Percentiles rank a stretch among this genome's conserved stretches.
These are phyloP conservation scores for Drosophila asahinai DNA, from an alignment of 1,140 invertebrate genomes.

Conservation along the genomic window DNA sequence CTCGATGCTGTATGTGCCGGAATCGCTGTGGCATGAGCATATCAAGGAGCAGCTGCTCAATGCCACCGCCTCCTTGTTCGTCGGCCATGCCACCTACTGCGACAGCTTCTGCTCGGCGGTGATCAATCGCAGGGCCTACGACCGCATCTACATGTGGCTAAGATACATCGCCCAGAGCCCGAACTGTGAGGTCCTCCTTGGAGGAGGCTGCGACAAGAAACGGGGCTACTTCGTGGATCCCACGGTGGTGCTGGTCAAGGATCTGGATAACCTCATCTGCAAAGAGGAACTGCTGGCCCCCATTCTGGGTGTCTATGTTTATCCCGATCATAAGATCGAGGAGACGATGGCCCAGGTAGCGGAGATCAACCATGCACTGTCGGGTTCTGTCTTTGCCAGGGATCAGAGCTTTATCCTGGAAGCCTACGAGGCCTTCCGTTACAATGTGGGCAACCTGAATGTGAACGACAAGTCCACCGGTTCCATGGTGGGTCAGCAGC, in stretches of 20 bases:
- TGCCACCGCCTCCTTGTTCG: slow-evolving; percentile 87
- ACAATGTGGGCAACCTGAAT: slow-evolving; percentile 98
- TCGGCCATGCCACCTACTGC: slow-evolving; percentile 94
- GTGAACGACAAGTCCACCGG: slow-evolving; percentile 99
- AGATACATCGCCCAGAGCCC: slow-evolving; percentile 93
- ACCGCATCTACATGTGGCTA: slow-evolving; percentile 94
- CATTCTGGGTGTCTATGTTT: slow-evolving; percentile 95
- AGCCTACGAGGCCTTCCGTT: slow-evolving; percentile 92
- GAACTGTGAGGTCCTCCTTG: slow-evolving; percentile 92
- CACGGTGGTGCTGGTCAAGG: slow-evolving; percentile 94
- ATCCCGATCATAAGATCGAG: slow-evolving; percentile 91
- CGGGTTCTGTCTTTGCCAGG: slow-evolving; percentile 96
- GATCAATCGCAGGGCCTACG: slow-evolving; percentile 96
- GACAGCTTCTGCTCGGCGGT: slow-evolving; percentile 96
- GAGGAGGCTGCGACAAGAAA: slow-evolving; percentile 94
- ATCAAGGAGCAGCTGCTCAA: slow-evolving; percentile 79
- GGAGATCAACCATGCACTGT: slow-evolving; percentile 95
- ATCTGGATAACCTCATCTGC: slow-evolving; percentile 96
- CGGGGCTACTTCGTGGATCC: slow-evolving; percentile 97
- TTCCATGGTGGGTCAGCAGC: slow-evolving; percentile 98
- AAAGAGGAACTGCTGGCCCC: slow-evolving; percentile 99
- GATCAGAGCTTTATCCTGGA: slow-evolving; percentile 92
- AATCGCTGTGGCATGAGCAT: slow-evolving; percentile 91
- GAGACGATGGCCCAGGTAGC: slow-evolving; percentile 88
- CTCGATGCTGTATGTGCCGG: slow-evolving; percentile 97